Evolutionary conservation across 53 echinoderm and acorn worm species (phyloP), one percentile per base, ranked within the genome.

Genomic region (Echinarachnius parma): DNA sequence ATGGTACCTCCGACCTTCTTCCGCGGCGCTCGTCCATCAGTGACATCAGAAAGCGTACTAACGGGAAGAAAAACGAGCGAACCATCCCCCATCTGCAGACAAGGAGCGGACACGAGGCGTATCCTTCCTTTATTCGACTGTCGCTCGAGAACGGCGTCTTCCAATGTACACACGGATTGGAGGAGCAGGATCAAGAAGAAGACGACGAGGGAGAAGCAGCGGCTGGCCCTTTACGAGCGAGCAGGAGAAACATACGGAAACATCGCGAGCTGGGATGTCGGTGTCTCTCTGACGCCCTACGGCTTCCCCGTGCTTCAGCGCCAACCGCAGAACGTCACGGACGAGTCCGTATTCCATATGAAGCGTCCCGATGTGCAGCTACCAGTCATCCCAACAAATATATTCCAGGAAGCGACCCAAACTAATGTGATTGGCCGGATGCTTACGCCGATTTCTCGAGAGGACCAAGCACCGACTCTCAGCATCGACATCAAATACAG

Each of bases 161-260:
- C 42, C 42, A 39, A 39, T 13, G 42, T 7, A 39, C 13, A 39
- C 42, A 39, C 42, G 42, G 13, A 39, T 7, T 13, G 7, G 42
- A 39, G 13, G n/a, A n/a, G n/a, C n/a, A n/a, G n/a, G n/a, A n/a
- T n/a, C n/a, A n/a, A n/a, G 39, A 39, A 39, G 39, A 39, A 39
- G 7, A 39, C 39, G 39, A 39, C 13, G 7, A 39, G 7, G 39
- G 39, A 39, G 39, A 39, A 39, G 39, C 39, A 39, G 21, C 31
- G 34, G 48, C 11, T 52, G 16, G 50, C 49, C 8, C 22, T 68
- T 31, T 68, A 68, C 53, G 34, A 68, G 26, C 49, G 11, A 21
- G 68, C 31, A 20, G 68, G 68, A 3, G 68, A 68, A 16, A 31
- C 68, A 1, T 68, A 68, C 30, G 68, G 68, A 7, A 19, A 68